These are phyloP conservation scores for Drosophila orena DNA, from an alignment of 1,140 invertebrate species.

Conservation along the genomic window DNA sequence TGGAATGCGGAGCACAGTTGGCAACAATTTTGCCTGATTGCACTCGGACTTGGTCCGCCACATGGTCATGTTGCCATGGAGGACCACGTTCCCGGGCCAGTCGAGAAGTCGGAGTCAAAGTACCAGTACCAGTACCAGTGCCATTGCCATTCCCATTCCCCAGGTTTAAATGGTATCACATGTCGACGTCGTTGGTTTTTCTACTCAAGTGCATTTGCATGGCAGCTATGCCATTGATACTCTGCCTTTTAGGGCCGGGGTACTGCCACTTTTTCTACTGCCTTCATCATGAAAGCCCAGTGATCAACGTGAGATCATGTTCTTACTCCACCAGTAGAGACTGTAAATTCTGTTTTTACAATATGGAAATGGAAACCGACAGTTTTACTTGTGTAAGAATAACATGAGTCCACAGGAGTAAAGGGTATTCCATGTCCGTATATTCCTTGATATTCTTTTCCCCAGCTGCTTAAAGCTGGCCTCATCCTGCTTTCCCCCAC, in stretches of 20 bases:
- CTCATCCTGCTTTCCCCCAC: slow-evolving; percentile 3
- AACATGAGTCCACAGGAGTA: fast-evolving
- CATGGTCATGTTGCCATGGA: slow-evolving; percentile 34
- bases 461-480: slow-evolving; percentile 68
- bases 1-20: slow-evolving; percentile 76
- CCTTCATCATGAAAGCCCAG: slow-evolving; percentile 51
- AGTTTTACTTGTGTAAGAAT: background rate
- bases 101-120: slow-evolving; percentile 13
- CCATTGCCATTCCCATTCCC: background rate
- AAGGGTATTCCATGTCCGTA: slow-evolving; percentile 20
- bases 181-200: slow-evolving; percentile 63
- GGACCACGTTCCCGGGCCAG: slow-evolving; percentile 25
- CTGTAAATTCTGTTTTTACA: background rate
- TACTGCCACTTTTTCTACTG: slow-evolving; percentile 45
- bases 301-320: slow-evolving; percentile 52
- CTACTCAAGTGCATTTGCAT: slow-evolving; percentile 74
- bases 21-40: slow-evolving; percentile 80
- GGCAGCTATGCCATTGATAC: slow-evolving; percentile 51
- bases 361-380: background rate
- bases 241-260: slow-evolving; percentile 8
- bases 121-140: slow-evolving; percentile 8
- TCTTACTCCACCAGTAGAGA: no score
- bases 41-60: slow-evolving; percentile 29
- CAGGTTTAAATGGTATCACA: slow-evolving; percentile 75
- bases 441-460: slow-evolving; percentile 19